A percentile compares a stretch with the other conserved stretches of the same genome.
Conservation (phyloP, 2,888 invertebrate genomes). For the Zonitis immaculata region DNA sequence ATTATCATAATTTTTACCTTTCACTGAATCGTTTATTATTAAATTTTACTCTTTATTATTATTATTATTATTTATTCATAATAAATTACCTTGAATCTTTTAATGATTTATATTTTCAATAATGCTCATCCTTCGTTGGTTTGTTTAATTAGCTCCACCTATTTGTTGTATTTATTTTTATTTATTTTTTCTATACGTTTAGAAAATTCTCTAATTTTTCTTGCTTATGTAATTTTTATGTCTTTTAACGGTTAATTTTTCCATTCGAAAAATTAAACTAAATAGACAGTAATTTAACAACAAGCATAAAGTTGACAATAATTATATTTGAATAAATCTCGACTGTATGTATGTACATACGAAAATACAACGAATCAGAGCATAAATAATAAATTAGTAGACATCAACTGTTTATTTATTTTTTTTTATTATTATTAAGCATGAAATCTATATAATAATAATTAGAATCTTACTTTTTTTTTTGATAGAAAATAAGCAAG, state of each 20-base stretch:
- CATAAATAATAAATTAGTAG: background rate
- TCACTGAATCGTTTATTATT: background rate
- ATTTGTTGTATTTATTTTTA: background rate
- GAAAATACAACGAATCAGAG: conserved; percentile 1
- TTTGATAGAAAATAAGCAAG: no score
- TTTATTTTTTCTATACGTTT: no score
- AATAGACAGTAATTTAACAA: conserved; percentile 7
- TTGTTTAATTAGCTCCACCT: background rate
- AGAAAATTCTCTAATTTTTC: no score
- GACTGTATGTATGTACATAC: no score
- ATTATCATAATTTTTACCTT: background rate
- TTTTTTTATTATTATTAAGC: no score
- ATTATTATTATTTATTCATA: background rate
- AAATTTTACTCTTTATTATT: no score
- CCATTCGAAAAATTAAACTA: no score
- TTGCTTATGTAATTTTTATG: no score
- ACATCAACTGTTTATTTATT: background rate
- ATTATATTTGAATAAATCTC: background rate
- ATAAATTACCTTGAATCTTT: background rate
- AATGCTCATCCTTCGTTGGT: conserved; percentile 8
- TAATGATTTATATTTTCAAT: conserved; percentile 9
- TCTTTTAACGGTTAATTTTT: no score
- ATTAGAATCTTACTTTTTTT: no score
- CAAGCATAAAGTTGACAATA: conserved; percentile 1
- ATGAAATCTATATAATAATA: background rate